Conservation (phyloP, 2,888 invertebrate species). For the Clanis bilineata region DNA sequence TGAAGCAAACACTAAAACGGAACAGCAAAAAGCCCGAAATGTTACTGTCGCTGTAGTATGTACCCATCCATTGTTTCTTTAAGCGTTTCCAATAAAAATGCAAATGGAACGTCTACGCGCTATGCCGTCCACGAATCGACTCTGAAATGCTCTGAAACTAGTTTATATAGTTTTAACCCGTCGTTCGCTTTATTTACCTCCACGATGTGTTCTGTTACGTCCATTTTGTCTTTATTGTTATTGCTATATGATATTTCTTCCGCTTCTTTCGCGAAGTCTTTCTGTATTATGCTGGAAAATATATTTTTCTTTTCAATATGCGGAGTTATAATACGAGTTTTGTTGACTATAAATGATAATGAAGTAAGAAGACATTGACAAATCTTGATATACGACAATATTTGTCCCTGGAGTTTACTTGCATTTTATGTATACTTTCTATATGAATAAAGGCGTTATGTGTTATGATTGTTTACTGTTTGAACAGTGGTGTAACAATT, state of each 20-base stretch:
- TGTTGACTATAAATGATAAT: constrained; percentile 1
- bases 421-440: neutral
- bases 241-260: neutral
- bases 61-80: constrained; percentile 59
- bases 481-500: too few relatives aligned
- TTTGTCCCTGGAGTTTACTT: neutral
- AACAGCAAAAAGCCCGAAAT: neutral
- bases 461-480: too few relatives aligned
- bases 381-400: neutral
- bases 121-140: constrained; percentile 52
- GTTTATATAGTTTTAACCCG: constrained; percentile 62
- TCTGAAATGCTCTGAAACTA: constrained; percentile 60
- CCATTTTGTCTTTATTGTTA: constrained; percentile 5
- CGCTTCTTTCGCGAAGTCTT: neutral
- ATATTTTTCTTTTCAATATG: neutral
- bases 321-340: neutral
- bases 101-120: constrained; percentile 63
- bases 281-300: neutral
- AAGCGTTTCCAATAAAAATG: constrained; percentile 77
- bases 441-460: neutral
- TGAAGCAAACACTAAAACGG: neutral
- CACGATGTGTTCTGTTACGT: constrained; percentile 19
- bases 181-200: constrained; percentile 35
- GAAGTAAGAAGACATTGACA: constrained; percentile 6
- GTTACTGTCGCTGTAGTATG: constrained; percentile 1